These are phyloP conservation scores for Amphibalanus amphitrite DNA, from an alignment of 1,140 invertebrate genomes.

Conservation along the genomic window DNA sequence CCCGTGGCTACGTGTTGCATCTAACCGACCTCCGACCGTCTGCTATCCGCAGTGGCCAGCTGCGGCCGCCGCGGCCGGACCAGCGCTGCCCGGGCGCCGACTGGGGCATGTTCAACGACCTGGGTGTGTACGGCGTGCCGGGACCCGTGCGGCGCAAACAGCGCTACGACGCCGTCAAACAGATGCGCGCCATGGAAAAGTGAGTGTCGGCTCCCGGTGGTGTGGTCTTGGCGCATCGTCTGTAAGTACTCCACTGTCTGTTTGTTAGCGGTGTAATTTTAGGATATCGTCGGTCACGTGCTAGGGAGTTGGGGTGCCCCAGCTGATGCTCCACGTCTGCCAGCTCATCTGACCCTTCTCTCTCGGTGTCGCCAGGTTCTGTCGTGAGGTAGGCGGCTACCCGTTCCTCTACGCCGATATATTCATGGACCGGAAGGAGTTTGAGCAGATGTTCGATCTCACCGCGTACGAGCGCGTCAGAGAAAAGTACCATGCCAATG, in stretches of 20 bases:
- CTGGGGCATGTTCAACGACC: slow-evolving; percentile 34
- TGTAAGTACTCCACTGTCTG: no score
- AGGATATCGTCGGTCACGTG: no score
- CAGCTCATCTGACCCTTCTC: no score
- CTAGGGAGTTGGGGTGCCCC: no score
- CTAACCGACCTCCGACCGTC: no score
- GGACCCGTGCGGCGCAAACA: slow-evolving; percentile 31
- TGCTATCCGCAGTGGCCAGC: no score
- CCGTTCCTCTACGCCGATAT: slow-evolving; percentile 43
- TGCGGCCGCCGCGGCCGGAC: slow-evolving; percentile 27
- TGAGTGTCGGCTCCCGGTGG: no score
- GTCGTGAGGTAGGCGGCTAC: slow-evolving; percentile 34
- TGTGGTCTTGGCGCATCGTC: no score
- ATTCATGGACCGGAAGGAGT: slow-evolving; percentile 40
- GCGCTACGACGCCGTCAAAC: slow-evolving; percentile 32
- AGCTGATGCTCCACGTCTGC: no score
- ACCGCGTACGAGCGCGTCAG: slow-evolving; percentile 31
- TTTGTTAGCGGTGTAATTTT: no score
- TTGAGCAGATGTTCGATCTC: slow-evolving; percentile 38
- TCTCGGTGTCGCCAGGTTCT: slow-evolving; percentile 26
- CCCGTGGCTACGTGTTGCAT: no score
- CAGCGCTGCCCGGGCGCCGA: slow-evolving; percentile 28
- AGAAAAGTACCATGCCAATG: slow-evolving; percentile 31
- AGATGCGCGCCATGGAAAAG: slow-evolving; percentile 37
- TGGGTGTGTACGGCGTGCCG: slow-evolving; percentile 39